These are phyloP conservation scores for Chloromyia formosa DNA, from an alignment of 2,888 invertebrate genomes.

Conservation along the genomic window DNA sequence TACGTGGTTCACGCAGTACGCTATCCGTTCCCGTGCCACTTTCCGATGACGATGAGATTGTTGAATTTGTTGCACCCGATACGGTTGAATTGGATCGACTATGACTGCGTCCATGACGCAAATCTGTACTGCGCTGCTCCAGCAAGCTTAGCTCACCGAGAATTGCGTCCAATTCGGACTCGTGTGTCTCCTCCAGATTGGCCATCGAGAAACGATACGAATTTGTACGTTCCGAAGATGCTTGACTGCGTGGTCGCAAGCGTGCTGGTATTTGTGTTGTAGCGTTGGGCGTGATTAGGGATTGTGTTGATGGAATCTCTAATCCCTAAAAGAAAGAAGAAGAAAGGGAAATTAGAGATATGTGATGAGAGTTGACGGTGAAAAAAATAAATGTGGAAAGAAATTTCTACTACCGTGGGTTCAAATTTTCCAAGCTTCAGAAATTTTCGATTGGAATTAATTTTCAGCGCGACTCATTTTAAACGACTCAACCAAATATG, in stretches of 20 bases:
- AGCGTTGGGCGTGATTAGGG: slow-evolving; percentile 46
- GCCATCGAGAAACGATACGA: slow-evolving; percentile 95
- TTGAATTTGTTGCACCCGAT: slow-evolving; percentile 60
- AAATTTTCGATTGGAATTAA: too few species aligned
- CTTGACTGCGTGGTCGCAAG: slow-evolving; percentile 51
- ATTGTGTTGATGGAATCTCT: slow-evolving; percentile 49
- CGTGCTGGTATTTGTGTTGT: slow-evolving; percentile 46
- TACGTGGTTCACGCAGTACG: slow-evolving; percentile 68
- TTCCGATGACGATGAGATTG: slow-evolving; percentile 61
- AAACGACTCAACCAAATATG: too few species aligned
- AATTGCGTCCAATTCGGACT: slow-evolving; percentile 96
- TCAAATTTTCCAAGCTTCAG: too few species aligned
- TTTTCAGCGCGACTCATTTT: too few species aligned
- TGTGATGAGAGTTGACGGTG: too few species aligned
- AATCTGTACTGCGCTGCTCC: slow-evolving; percentile 71
- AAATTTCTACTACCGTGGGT: too few species aligned
- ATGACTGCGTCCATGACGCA: slow-evolving; percentile 53
- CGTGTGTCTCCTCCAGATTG: slow-evolving; percentile 94
- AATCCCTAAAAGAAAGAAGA: slow-evolving; percentile 47
- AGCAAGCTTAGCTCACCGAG: slow-evolving; percentile 94
- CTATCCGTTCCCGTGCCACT: slow-evolving; percentile 55
- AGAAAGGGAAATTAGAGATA: too few species aligned
- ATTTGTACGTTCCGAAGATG: slow-evolving; percentile 71
- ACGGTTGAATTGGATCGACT: slow-evolving; percentile 64
- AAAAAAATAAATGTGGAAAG: too few species aligned